phyloP scores from a whole-genome alignment of 2,888 invertebrate species.

The Zaprionus lineosus region DNA sequence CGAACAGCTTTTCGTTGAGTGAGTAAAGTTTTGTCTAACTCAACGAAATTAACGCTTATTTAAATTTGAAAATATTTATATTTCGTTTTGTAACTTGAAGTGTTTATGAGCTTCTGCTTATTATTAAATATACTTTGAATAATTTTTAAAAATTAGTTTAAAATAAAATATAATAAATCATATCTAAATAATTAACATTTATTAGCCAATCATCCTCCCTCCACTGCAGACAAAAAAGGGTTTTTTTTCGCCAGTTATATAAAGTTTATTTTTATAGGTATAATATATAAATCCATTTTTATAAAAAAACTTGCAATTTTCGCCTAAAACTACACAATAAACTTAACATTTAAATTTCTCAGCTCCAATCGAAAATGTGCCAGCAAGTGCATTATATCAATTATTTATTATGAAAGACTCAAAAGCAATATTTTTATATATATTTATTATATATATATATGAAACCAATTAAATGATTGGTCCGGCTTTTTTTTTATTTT shows the following conservation, averaged over 20 bases:
- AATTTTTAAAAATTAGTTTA: no score
- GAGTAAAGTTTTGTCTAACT: no score
- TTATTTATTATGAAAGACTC: conserved; percentile 72
- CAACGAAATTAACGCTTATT: no score
- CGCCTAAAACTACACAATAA: conserved; percentile 72
- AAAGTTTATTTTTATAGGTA: conserved; percentile 55
- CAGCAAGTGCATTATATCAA: conserved; percentile 37
- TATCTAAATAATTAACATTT: not conserved
- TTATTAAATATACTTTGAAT: no score
- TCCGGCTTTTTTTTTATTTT: conserved; percentile 37
- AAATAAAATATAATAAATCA: no score
- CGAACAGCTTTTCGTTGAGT: conserved; percentile 5
- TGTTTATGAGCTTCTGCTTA: no score
- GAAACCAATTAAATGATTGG: no score
- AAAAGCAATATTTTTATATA: conserved; percentile 71
- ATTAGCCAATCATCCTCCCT: no score
- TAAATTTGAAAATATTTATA: no score
- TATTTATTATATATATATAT: conserved; percentile 22
- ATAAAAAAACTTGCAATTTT: conserved; percentile 61
- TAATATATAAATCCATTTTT: conserved; percentile 39
- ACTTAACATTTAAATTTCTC: conserved; percentile 66
- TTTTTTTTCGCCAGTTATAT: conserved; percentile 62
- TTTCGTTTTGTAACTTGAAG: no score
- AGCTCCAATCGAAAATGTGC: conserved; percentile 25
- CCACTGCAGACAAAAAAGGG: no score